Base-by-base conservation (phyloP, 1,140 invertebrate species). In the Drosophila pandora region DNA sequence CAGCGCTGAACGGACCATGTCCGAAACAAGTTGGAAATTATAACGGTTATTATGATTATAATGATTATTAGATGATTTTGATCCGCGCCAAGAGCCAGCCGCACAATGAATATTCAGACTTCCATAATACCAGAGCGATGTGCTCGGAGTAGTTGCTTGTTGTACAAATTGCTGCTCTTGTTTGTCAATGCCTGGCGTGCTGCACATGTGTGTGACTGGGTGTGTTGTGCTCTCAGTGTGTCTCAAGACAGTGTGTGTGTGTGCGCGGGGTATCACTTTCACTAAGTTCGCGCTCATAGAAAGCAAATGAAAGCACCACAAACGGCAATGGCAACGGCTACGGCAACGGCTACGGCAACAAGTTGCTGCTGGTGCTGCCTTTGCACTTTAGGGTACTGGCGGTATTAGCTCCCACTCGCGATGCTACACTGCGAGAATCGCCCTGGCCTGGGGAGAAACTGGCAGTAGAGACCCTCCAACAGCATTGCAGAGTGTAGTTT, bases 221-320 rank as follows among this genome's bases (percentile, higher is more conserved):
- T 68, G 34, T 69, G 25, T 49, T 13, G 4, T 56, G 25, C 17
- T 21, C 2, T 48, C 34, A 50, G 50, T 68, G 50, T 73, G 61
- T 32, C 45, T 17, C 7, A 17, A 17, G 25, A 1, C 1, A 0
- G 25, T 28, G 25, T 28, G 25, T 28, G 25, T 28, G 5, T 28
- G 3, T 28, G 25, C 7, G 3, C 41, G 71, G 65, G 69, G 55
- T 87, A 87, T 87, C 82, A 87, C 82, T 87, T 87, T 87, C 82
- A 87, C 82, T 87, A 10, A 41, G 78, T 71, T 79, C 62, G 82
- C 78, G 82, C 83, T 80, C 74, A 72, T 88, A 87, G 82, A 87
- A 87, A 87, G 82, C 82, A 85, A 85, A 85, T 63, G 82, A 85
- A 87, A 85, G 82, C 82, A 85, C 75, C 78, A 64, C 64, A 76